These are phyloP conservation scores for Cebus imitator DNA, from an alignment of 2,113 vertebrate genomes.

Conservation along the genomic window DNA sequence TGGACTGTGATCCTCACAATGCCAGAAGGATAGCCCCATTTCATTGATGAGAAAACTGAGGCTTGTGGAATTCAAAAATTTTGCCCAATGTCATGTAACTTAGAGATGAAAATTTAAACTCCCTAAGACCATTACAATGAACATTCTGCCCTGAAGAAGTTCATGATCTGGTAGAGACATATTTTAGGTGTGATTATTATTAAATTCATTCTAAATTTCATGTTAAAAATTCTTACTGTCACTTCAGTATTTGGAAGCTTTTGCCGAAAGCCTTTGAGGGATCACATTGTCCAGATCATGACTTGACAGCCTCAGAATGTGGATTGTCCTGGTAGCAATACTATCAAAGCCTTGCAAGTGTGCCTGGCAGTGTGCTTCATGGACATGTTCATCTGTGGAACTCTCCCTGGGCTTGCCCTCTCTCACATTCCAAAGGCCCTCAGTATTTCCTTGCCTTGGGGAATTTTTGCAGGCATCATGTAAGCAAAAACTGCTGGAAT, in stretches of 20 bases:
- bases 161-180: not conserved
- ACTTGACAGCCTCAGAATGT: not conserved
- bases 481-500: not conserved
- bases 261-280: not conserved
- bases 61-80: not conserved
- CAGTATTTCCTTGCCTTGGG: not conserved
- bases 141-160: not conserved
- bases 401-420: not conserved
- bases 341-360: not conserved
- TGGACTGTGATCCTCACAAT: not conserved
- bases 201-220: not conserved
- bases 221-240: not conserved
- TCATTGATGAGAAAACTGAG: not conserved
- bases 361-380: rapidly evolving
- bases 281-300: not conserved
- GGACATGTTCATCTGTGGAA: rapidly evolving
- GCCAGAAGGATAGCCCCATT: not conserved
- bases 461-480: not conserved
- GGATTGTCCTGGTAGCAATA: no score
- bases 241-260: not conserved
- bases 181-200: not conserved
- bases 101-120: not conserved
- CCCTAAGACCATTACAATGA: not conserved
- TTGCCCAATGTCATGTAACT: not conserved
- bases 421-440: not conserved